These are phyloP conservation scores for Oeneis ivallda DNA, from an alignment of 2,888 invertebrate species.

Conservation along the genomic window DNA sequence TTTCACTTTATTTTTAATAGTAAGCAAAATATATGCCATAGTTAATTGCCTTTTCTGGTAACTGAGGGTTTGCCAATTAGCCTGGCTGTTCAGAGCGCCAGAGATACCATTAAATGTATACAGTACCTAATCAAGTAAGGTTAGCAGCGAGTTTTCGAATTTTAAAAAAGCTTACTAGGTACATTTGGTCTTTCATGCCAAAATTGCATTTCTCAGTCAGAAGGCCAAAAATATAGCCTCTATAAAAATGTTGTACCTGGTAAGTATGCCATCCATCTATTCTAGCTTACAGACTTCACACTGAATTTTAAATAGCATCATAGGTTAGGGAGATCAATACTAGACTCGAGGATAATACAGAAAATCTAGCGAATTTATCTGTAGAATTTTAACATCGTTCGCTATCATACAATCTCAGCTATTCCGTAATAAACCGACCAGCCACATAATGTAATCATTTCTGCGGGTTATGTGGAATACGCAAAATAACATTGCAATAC, in stretches of 20 bases:
- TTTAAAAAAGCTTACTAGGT: too few species aligned
- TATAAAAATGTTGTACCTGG: neutral
- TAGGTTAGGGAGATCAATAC: constrained; percentile 2
- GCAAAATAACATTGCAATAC: neutral
- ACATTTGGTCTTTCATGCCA: too few species aligned
- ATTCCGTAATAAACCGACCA: constrained; percentile 6
- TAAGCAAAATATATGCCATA: too few species aligned
- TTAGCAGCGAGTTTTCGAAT: too few species aligned
- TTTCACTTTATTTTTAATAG: too few species aligned
- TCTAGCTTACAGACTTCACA: neutral
- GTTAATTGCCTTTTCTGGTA: too few species aligned
- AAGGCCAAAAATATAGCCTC: neutral
- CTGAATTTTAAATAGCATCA: constrained; percentile 12
- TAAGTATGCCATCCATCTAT: neutral
- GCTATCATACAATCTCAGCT: constrained; percentile 7
- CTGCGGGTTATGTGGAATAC: constrained; percentile 6
- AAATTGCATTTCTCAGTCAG: neutral
- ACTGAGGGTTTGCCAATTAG: too few species aligned
- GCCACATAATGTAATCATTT: neutral
- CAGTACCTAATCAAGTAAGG: too few species aligned
- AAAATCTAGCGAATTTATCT: neutral
- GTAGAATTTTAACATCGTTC: neutral
- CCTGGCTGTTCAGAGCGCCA: too few species aligned
- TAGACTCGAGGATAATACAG: neutral
- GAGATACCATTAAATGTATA: too few species aligned